These are phyloP conservation scores for Phocides pigmalion DNA, from an alignment of 1,140 invertebrate genomes.

Conservation along the genomic window DNA sequence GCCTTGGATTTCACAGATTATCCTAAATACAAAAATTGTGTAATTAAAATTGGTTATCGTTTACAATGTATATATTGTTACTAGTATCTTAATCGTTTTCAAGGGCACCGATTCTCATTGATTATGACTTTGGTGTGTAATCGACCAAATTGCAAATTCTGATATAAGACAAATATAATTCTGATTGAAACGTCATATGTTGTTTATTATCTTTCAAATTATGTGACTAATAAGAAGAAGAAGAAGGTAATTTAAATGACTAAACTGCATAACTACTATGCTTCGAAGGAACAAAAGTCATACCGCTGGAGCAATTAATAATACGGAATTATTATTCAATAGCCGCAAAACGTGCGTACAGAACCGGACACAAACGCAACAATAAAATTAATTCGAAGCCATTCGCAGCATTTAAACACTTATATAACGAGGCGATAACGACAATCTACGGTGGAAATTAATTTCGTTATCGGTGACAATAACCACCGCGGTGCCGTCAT, in stretches of 20 bases:
- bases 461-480: slow-evolving; percentile 32
- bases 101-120: too few species aligned
- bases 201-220: too few species aligned
- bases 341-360: neutral
- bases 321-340: neutral
- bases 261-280: neutral
- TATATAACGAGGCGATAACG: slow-evolving; percentile 28
- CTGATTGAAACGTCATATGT: too few species aligned
- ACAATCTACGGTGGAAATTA: slow-evolving; percentile 32
- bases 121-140: too few species aligned
- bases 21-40: neutral
- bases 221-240: too few species aligned
- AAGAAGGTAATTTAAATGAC: too few species aligned
- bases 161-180: too few species aligned
- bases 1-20: slow-evolving; percentile 18
- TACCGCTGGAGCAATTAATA: neutral
- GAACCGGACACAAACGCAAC: slow-evolving; percentile 6
- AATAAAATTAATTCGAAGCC: slow-evolving; percentile 21
- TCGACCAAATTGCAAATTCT: too few species aligned
- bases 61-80: too few species aligned
- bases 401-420: slow-evolving; percentile 32
- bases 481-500: slow-evolving; percentile 25
- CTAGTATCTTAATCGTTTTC: too few species aligned
- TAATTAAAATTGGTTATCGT: neutral
- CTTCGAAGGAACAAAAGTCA: neutral